Base-by-base conservation (phyloP, 2,888 invertebrate species). In the Apodemia hepburni region DNA sequence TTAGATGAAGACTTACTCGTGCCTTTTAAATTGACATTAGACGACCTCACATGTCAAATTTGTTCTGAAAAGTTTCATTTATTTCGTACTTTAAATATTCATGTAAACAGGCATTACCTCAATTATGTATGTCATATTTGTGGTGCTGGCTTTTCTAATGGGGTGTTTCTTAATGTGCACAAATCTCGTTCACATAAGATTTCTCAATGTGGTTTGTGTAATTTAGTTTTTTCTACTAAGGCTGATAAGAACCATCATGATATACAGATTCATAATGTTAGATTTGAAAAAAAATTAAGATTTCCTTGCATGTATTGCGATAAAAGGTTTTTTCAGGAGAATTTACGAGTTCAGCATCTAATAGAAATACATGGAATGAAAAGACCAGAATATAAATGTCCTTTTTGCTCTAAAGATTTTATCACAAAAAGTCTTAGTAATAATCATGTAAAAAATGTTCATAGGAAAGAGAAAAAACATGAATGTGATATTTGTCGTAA, bases 61-160 rank as follows among this genome's bases (percentile, higher is more conserved):
- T 91, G 90, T 60, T 67, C 38, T 0, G 82, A 87, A 65, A 67
- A 61, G 0, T 90, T 87, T 38, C 64, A 66, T 0, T 66, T 77
- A 9, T 91, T 91, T 54, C 71, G 87, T 6, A 64, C 80, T 0
- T 66, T 90, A 2, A 89, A 88, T 47, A 83, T 90, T 1, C 90
- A 90, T 62, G 81, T 88, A 75, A 89, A 90, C 47, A 84, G 73
- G 58, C 89, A 91, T 75, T 90, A 70, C 64, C 83, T 84, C 61
- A 89, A 85, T 15, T 84, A 87, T 64, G 81, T 89, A 0, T 91
- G 90, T 29, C 81, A 89, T 65, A 75, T 85, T 0, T 91, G 90
- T 54, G 90, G 90, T 0, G 78, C 83, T 0, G 86, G 84, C 0
- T 91, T 89, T 64, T 81, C 88, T 0, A 88, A 82, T 73, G 71